Base-by-base conservation (phyloP, 1,140 invertebrate species). In the Eumeta japonica region DNA sequence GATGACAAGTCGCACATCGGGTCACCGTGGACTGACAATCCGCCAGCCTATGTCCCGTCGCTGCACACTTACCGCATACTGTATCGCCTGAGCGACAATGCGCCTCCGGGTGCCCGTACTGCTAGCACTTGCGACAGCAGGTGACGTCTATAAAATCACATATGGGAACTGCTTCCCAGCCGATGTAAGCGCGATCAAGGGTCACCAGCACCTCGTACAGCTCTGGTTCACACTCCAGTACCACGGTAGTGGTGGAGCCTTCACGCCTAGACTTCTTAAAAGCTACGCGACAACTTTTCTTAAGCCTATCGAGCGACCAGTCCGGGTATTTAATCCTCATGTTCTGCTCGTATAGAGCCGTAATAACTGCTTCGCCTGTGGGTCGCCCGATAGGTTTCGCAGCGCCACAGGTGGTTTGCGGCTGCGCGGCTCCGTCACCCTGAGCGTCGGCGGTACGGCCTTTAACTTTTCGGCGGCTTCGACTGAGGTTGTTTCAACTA, bases 1-100 rank as follows among this genome's bases (percentile, higher is more conserved):
- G n/a, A n/a, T n/a, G n/a, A 19, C 46, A 50, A 0, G 46, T 52
- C 1, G 46, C 45, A 19, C 52, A 55, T 11, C 43, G 42, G 3
- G 7, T 7, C 3, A 7, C 27, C 0, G 4, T 17, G 0, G 39
- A 13, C 16, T 39, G 36, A 35, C 51, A 54, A 0, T 37, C 41
- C 1, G 24, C 32, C 0, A 3, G 1, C 1, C 19, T 11, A 35
- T 56, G 47, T 0, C 53, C 53, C 0, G 7, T n/a, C 3, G 43
- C 28, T 0, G 39, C 53, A 19, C 50, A 52, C 10, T 30, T 38
- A 9, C 45, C 43, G 16, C 51, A 52, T 0, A 30, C 28, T 2
- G 10, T 13, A 7, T 36, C 35, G 14, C 12, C 18, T 0, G 48
- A 0, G 46, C 43, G 42, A 52, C n/a, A n/a, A n/a, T n/a, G n/a